Percentiles rank a stretch among this genome's conserved stretches.
Conservation (phyloP, 2,797 vertebrate species). For the Sarcophilus harrisii region DNA sequence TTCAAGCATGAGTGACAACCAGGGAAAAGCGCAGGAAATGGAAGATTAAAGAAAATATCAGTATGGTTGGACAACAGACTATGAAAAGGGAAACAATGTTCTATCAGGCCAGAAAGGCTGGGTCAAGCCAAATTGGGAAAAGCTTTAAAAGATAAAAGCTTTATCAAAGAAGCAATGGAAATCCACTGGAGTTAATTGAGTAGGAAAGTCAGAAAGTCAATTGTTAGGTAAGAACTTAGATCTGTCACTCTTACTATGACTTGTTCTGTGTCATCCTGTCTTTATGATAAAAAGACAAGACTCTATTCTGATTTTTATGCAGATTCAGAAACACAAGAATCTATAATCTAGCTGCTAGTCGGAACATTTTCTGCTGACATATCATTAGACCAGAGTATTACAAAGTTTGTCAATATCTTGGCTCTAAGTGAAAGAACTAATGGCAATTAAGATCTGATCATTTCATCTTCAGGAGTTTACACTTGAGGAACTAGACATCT, state of each 20-base stretch:
- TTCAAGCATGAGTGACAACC: neutral
- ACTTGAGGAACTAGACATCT: neutral
- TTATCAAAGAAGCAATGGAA: neutral
- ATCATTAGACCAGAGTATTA: neutral
- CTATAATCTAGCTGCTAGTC: neutral
- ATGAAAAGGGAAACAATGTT: neutral
- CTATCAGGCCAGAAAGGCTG: neutral
- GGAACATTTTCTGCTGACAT: neutral
- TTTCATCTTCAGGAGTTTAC: neutral
- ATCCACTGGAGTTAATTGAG: neutral
- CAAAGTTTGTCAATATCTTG: slow-evolving; percentile 16
- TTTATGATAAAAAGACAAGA: neutral
- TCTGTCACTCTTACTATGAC: neutral
- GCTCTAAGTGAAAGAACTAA: slow-evolving; percentile 6
- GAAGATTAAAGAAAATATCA: neutral
- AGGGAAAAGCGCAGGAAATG: neutral
- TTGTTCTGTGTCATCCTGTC: neutral
- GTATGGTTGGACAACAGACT: neutral
- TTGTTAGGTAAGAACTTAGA: neutral
- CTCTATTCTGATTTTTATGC: neutral
- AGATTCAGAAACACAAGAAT: neutral
- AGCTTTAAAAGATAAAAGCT: neutral
- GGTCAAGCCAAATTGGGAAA: neutral
- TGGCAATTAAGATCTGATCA: neutral
- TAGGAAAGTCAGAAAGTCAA: neutral